phyloP scores from a whole-genome alignment of 2,113 vertebrate species.

The Onychostruthus taczanowskii region DNA sequence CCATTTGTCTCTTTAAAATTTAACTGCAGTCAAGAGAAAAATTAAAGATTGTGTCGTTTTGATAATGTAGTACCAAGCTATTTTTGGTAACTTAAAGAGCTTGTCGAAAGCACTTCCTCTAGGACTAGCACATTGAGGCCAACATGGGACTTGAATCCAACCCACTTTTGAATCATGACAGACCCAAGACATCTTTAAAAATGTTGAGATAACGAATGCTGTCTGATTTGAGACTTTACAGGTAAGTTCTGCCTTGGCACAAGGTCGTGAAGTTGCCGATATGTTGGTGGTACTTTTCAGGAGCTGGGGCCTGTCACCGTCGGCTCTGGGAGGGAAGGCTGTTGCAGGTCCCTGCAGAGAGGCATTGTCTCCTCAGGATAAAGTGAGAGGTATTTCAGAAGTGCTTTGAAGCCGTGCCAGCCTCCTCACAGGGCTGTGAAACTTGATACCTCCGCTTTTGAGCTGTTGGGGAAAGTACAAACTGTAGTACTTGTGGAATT shows the following conservation, averaged over 20 bases:
- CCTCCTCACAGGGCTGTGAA: slow-evolving; percentile 70
- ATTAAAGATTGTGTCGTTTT: neutral
- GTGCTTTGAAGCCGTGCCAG: slow-evolving; percentile 77
- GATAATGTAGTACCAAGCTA: neutral
- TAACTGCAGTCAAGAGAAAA: neutral
- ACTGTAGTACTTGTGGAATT: slow-evolving; percentile 75
- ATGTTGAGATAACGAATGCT: neutral
- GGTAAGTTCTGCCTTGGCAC: neutral
- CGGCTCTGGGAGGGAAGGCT: neutral
- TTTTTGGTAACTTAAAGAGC: neutral
- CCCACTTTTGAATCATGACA: neutral
- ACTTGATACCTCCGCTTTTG: slow-evolving; percentile 73
- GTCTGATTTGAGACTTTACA: neutral
- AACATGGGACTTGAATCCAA: neutral
- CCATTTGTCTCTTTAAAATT: neutral
- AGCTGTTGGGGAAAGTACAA: slow-evolving; percentile 72
- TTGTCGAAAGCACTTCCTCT: neutral
- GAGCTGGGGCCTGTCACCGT: neutral
- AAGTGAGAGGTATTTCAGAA: slow-evolving; percentile 72
- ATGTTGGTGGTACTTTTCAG: neutral
- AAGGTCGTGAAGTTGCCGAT: neutral
- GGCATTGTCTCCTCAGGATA: slow-evolving; percentile 69
- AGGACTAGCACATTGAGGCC: neutral
- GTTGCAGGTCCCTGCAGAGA: neutral
- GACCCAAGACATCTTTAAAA: neutral